Percentiles rank a stretch among this genome's conserved stretches.
Evolutionary conservation across 2,888 invertebrate species (phyloP).

Genomic region (Drosophila niveifrons): DNA sequence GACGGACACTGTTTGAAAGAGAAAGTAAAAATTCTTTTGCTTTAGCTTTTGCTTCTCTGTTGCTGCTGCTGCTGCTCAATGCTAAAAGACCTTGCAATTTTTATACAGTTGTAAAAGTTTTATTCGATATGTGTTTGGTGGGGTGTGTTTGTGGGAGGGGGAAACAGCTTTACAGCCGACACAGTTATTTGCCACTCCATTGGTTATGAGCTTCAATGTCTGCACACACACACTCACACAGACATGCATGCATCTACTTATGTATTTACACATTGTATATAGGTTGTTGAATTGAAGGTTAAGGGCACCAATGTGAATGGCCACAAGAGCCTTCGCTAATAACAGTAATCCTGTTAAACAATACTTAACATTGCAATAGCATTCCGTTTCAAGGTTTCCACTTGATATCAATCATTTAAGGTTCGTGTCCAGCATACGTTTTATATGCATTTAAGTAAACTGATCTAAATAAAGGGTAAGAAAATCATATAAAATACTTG

Average conservation of each 20-base stretch:
- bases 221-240: slow-evolving; percentile 23
- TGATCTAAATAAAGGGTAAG: neutral
- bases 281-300: slow-evolving; percentile 51
- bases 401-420: neutral
- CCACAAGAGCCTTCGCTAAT: slow-evolving; percentile 33
- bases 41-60: slow-evolving; percentile 58
- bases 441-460: too few species aligned
- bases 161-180: slow-evolving; percentile 50
- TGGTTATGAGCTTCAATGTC: slow-evolving; percentile 65
- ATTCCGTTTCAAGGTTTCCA: slow-evolving; percentile 8
- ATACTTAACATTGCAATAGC: slow-evolving; percentile 11
- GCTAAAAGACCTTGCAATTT: slow-evolving; percentile 75
- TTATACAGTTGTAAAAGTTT: slow-evolving; percentile 76
- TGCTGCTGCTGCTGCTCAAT: slow-evolving; percentile 51
- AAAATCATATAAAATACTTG: neutral
- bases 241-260: slow-evolving; percentile 9
- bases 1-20: slow-evolving; percentile 70
- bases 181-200: slow-evolving; percentile 76
- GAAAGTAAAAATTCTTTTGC: slow-evolving; percentile 82
- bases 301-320: slow-evolving; percentile 43
- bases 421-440: neutral
- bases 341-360: slow-evolving; percentile 25
- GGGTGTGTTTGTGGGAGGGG: slow-evolving; percentile 11
- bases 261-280: slow-evolving; percentile 8
- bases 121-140: slow-evolving; percentile 75